Percentiles rank a stretch among this genome's conserved stretches.
These are phyloP conservation scores for Drosophila atripex DNA, from an alignment of 2,888 invertebrate species.

Conservation along the genomic window DNA sequence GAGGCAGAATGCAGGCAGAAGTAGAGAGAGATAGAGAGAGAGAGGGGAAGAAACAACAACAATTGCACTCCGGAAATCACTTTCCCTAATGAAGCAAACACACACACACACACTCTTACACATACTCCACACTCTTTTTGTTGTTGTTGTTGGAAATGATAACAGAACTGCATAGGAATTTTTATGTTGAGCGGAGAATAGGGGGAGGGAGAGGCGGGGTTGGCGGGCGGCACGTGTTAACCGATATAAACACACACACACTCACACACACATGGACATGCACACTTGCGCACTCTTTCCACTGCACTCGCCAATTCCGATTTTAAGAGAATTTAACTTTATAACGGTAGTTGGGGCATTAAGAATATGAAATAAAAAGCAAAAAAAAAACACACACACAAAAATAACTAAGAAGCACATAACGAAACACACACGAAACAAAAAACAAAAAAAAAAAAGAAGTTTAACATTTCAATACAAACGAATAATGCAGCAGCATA, in stretches of 20 bases:
- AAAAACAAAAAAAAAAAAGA: not conserved
- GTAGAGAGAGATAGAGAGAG: not conserved
- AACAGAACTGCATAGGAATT: conserved; percentile 48
- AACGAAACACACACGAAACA: too few relatives aligned
- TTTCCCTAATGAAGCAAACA: conserved; percentile 58
- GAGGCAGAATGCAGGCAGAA: conserved; percentile 1
- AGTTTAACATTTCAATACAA: conserved; percentile 25
- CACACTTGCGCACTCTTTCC: conserved; percentile 7
- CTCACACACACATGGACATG: conserved; percentile 9
- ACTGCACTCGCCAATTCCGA: conserved; percentile 19
- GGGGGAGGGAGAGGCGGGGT: not conserved
- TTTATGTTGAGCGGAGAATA: not conserved
- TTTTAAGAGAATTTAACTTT: conserved; percentile 16
- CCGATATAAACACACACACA: conserved; percentile 38
- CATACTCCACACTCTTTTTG: conserved; percentile 33
- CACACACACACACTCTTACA: conserved; percentile 20
- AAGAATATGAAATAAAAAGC: not conserved
- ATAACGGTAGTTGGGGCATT: not conserved
- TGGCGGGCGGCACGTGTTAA: conserved; percentile 51
- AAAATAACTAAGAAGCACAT: not conserved
- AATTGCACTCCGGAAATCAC: conserved; percentile 61
- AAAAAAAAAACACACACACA: conserved; percentile 13
- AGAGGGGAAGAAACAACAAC: conserved; percentile 15
- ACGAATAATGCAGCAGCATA: conserved; percentile 27
- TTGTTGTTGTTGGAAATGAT: conserved; percentile 62